Base-by-base conservation (phyloP, 2,888 invertebrate species). In the Drosophila hamatofila region DNA sequence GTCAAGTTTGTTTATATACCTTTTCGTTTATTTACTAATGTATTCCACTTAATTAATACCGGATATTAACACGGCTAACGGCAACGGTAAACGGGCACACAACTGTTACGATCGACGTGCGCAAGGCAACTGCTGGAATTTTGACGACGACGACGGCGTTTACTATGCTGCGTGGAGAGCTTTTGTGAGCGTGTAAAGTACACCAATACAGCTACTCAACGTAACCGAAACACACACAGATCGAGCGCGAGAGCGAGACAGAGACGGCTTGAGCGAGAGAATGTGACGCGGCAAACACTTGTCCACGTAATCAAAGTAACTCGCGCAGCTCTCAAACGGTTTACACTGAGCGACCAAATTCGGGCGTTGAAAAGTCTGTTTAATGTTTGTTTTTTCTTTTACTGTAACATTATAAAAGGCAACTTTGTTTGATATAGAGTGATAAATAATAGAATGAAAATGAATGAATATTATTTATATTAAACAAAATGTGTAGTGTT, bases 91-190 rank as follows among this genome's bases (percentile, higher is more conserved):
- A 71, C 25, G 56, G 30, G n/a, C 30, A 74, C 75, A 79, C 76
- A 80, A 90, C 89, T 80, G 77, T 56, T 75, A 51, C 82, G 90
- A 87, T 89, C 90, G 67, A 84, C 70, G 85, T 74, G 72, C 72
- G 70, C 70, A 78, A 78, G 37, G 69, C 82, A 80, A 90, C 76
- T 88, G 84, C 52, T 72, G 63, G 56, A 72, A 72, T 61, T 64
- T 68, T 56, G 52, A 72, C 56, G 61, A 49, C 21, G 27, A 46
- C 66, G 60, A 44, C 62, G 61, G 23, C 55, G 80, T 67, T 75
- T 64, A 79, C 80, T 68, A 51, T 48, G 60, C 70, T 56, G 39
- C 33, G 30, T 14, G 9, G 23, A 18, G 71, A 54, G 54, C 54
- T 58, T 58, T 58, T 44, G 58, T 18, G 41, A 42, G 30, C 37